Conservation (phyloP, 2,113 vertebrate species). For the Lethenteron reissneri region DNA sequence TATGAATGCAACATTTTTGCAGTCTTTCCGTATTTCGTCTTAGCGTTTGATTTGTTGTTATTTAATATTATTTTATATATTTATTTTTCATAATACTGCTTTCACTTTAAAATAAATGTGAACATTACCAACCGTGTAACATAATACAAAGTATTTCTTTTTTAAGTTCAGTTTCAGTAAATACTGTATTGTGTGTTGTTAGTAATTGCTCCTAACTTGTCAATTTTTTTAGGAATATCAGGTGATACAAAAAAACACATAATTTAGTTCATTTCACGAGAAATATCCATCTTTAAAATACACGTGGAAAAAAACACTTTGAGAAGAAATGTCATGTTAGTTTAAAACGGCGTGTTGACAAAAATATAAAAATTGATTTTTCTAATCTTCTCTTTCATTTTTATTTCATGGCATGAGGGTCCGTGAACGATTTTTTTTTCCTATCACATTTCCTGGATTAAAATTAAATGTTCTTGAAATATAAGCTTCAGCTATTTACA, state of each 20-base stretch:
- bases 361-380: background rate
- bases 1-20: too few relatives aligned
- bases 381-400: background rate
- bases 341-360: background rate
- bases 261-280: background rate
- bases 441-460: too few relatives aligned
- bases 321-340: background rate
- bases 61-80: slow-evolving; percentile 1
- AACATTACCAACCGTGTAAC: too few relatives aligned
- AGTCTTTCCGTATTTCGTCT: too few relatives aligned
- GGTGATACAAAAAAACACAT: background rate
- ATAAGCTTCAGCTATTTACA: too few relatives aligned
- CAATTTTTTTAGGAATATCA: background rate
- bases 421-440: too few relatives aligned
- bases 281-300: background rate
- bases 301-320: background rate
- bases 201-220: background rate
- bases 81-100: background rate
- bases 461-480: too few relatives aligned
- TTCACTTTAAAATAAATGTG: background rate
- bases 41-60: background rate
- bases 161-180: too few relatives aligned
- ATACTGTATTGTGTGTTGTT: too few relatives aligned
- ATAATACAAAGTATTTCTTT: too few relatives aligned
- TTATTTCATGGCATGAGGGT: background rate